These are phyloP conservation scores for Lasiurus cinereus DNA, from an alignment of 2,113 vertebrate species.

Conservation along the genomic window DNA sequence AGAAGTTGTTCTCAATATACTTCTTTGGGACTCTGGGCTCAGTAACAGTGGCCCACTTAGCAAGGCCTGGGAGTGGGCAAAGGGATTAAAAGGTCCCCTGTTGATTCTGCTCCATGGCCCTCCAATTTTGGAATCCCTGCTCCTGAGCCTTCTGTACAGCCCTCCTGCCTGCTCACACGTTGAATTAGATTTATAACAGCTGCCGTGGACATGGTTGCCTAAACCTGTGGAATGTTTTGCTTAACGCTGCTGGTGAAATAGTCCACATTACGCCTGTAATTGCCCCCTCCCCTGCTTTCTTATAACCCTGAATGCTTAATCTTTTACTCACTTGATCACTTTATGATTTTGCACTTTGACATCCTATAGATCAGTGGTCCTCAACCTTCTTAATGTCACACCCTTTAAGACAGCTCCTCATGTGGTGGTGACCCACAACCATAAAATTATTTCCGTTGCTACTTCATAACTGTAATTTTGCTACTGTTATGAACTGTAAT, in stretches of 20 bases:
- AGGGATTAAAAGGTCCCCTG: not conserved
- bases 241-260: constrained; percentile 46
- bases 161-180: not conserved
- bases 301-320: constrained; percentile 32
- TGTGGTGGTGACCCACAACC: too few species aligned
- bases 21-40: not conserved
- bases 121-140: not conserved
- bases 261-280: constrained; percentile 3
- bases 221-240: constrained; percentile 70
- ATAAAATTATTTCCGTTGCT: too few species aligned
- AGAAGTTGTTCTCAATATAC: not conserved
- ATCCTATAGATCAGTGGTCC: not conserved
- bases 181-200: constrained; percentile 68
- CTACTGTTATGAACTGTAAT: too few species aligned
- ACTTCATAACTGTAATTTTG: too few species aligned
- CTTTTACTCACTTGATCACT: constrained; percentile 45
- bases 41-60: not conserved
- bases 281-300: not conserved
- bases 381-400: too few species aligned
- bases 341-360: constrained; percentile 59
- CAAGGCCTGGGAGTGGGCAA: fast-evolving
- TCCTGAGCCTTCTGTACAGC: not conserved
- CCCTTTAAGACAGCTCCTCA: too few species aligned
- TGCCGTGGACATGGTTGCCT: constrained; percentile 62
- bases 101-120: not conserved